Base-by-base conservation (phyloP, 2,113 vertebrate species). In the Sinosuthora webbiana region DNA sequence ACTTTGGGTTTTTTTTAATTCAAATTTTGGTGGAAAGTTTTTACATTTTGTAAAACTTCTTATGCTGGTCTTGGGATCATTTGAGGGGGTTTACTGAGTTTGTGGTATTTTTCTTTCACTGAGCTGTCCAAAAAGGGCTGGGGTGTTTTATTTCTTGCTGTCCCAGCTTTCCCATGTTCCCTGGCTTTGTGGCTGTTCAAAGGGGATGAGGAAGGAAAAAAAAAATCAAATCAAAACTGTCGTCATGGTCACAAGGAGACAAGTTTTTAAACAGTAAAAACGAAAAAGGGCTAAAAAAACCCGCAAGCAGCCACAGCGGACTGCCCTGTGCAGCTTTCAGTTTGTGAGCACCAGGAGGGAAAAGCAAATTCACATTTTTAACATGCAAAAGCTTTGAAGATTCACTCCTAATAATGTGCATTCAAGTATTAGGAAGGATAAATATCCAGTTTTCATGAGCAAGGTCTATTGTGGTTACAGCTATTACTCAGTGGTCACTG, bases 31-130 rank as follows among this genome's bases (percentile, higher is more conserved):
- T 24, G 69, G 74, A 50, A 91, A 60, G 23, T 30, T 82, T 75
- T 62, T 31, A 14, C 11, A 7, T 85, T 87, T 68, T 73, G 39
- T 53, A 67, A 73, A 74, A 57, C 28, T 49, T 35, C 15, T 27
- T 53, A 37, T 21, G 25, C 33, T 50, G 30, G 1, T 76, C 17
- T 81, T 0, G 0, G 50, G 55, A 74, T 30, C 1, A 2, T 59
- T 27, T 70, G 5, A 8, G 13, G 13, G 45, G 2, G 7, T 15
- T 44, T 50, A 15, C 10, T 56, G 71, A 67, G 44, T 55, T 59
- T 50, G 30, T 52, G 31, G 30, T 30, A 22, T 75, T 93, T 79
- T 76, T 79, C 59, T 83, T 82, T 49, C 79, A 60, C 25, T 2
- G 4, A 11, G 15, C 35, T 50, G 35, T 15, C 35, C 39, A 50